Evolutionary conservation across 2,113 vertebrate species (phyloP).

Genomic region (Nibea albiflora): DNA sequence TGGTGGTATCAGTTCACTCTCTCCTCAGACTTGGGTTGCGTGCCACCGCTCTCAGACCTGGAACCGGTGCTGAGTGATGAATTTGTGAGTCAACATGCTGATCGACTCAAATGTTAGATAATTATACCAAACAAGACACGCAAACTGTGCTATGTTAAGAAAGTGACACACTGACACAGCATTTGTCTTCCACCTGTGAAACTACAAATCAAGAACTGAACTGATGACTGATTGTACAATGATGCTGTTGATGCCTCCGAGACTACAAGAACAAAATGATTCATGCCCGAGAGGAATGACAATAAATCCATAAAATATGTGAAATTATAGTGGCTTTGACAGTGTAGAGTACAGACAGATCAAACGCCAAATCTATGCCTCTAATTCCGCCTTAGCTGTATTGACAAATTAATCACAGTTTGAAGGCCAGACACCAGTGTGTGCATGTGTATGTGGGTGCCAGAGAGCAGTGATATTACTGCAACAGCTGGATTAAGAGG

Average conservation of each 20-base stretch:
- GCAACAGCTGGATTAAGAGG: slow-evolving; percentile 15
- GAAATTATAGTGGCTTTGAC: slow-evolving; percentile 1
- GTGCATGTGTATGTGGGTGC: neutral
- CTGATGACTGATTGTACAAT: slow-evolving; percentile 27
- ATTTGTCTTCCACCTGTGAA: slow-evolving; percentile 3
- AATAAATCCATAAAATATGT: slow-evolving; percentile 19
- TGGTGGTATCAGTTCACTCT: slow-evolving; percentile 3
- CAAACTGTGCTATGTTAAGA: slow-evolving; percentile 1
- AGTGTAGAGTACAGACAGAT: neutral
- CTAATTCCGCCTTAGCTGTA: neutral
- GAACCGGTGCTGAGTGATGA: slow-evolving; percentile 49
- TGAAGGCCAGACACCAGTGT: neutral
- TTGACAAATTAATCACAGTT: slow-evolving; percentile 22
- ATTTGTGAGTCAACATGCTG: slow-evolving; percentile 68
- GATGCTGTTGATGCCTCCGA: neutral
- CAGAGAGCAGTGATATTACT: neutral
- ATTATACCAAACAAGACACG: slow-evolving; percentile 42
- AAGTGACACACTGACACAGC: slow-evolving; percentile 13
- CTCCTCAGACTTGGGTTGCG: slow-evolving; percentile 46
- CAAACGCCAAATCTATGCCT: neutral
- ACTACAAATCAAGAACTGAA: slow-evolving; percentile 7
- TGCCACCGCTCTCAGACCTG: slow-evolving; percentile 51
- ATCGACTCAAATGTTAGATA: slow-evolving; percentile 27
- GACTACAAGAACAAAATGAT: neutral
- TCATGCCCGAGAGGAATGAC: neutral